Evolutionary conservation across 1,140 invertebrate species (phyloP).

Genomic region (Papilio helenus): DNA sequence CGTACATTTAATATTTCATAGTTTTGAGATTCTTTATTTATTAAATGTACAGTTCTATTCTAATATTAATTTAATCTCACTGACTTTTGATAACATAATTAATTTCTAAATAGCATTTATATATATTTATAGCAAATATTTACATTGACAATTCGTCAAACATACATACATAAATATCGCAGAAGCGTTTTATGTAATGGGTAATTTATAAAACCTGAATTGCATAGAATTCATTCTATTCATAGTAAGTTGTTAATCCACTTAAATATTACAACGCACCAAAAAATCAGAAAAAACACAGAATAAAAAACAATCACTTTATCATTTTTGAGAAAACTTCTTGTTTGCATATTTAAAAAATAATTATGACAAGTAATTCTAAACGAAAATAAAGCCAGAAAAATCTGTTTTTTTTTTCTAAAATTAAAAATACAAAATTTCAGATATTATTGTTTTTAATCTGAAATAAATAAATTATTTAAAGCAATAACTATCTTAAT

Average conservation of each 20-base stretch:
- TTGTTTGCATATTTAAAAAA: no score
- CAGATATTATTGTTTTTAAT: no score
- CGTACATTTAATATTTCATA: conserved; percentile 59
- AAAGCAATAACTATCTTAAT: background rate
- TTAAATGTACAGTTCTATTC: conserved; percentile 70
- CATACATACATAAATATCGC: conserved; percentile 50
- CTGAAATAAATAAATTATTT: no score
- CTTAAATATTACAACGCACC: no score
- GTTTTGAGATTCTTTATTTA: conserved; percentile 59
- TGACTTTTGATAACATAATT: conserved; percentile 78
- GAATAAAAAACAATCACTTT: no score
- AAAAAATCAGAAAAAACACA: no score
- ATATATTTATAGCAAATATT: conserved; percentile 77
- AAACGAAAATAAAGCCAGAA: no score
- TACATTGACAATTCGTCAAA: conserved; percentile 61
- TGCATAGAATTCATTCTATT: background rate
- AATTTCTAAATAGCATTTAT: conserved; percentile 69
- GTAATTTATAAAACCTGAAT: background rate
- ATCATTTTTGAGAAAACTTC: no score
- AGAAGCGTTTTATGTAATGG: conserved; percentile 43
- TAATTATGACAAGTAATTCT: no score
- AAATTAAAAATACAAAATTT: no score
- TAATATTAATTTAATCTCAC: conserved; percentile 80
- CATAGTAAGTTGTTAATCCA: no score
- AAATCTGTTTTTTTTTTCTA: background rate